These are phyloP conservation scores for Pachycephala philippinensis DNA, from an alignment of 2,113 vertebrate species.

Conservation along the genomic window DNA sequence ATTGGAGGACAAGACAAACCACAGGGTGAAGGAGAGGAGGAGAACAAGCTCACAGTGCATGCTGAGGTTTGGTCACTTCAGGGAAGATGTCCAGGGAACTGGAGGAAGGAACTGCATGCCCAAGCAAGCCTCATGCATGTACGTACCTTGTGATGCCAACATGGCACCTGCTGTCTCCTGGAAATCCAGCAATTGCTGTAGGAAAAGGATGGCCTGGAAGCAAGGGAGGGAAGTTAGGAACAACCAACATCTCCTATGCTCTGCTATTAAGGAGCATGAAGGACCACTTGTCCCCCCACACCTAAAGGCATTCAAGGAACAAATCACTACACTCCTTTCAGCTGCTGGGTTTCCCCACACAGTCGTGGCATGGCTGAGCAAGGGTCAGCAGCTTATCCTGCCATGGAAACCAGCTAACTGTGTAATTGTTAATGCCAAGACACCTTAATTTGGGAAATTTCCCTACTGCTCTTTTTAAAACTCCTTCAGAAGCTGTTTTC, in stretches of 20 bases:
- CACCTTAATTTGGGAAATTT: not conserved
- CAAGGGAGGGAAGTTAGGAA: not conserved
- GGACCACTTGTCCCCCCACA: not conserved
- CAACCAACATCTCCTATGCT: not conserved
- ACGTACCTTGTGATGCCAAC: slow-evolving; percentile 94
- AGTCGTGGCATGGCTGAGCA: not conserved
- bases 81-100: not conserved
- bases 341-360: not conserved
- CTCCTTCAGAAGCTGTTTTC: not conserved
- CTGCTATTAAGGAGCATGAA: not conserved
- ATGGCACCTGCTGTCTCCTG: slow-evolving; percentile 96
- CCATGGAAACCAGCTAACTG: not conserved
- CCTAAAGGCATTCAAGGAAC: not conserved
- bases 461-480: not conserved
- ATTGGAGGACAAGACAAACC: not conserved
- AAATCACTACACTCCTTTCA: not conserved
- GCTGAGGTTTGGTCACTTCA: not conserved
- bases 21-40: not conserved
- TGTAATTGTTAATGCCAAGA: not conserved
- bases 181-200: slow-evolving; percentile 96
- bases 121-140: not conserved
- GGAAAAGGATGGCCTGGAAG: slow-evolving; percentile 91
- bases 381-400: not conserved
- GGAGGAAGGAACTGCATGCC: not conserved
- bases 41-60: not conserved